These are phyloP conservation scores for Teleogryllus occipitalis DNA, from an alignment of 1,140 invertebrate species.

Conservation along the genomic window DNA sequence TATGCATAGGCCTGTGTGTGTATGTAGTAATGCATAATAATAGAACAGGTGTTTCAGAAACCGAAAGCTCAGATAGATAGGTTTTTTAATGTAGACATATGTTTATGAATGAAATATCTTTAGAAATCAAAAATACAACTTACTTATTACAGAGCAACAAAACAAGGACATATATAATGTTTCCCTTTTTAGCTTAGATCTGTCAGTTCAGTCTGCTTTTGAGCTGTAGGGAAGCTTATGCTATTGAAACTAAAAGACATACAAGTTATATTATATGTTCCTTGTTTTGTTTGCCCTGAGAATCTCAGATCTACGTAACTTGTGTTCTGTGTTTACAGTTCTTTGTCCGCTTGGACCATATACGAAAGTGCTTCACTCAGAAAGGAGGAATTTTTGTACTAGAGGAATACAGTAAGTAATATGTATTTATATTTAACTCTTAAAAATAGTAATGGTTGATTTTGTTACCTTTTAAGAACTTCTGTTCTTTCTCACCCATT, in stretches of 20 bases:
- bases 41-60: neutral
- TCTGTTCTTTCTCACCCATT: neutral
- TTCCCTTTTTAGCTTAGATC: neutral
- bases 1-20: neutral
- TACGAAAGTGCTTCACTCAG: conserved; percentile 98
- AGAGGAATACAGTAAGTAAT: conserved; percentile 94
- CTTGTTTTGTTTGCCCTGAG: conserved; percentile 14
- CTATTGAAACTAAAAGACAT: no score
- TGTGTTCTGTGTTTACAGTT: conserved; percentile 70
- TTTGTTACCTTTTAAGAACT: no score
- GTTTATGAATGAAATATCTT: no score
- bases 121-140: no score
- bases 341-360: conserved; percentile 97
- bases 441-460: no score
- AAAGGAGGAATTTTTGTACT: conserved; percentile 98
- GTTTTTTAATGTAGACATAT: no score
- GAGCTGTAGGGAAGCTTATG: no score
- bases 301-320: conserved; percentile 17
- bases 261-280: conserved; percentile 22
- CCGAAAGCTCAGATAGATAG: no score
- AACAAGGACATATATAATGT: neutral
- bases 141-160: neutral
- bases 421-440: conserved; percentile 12
- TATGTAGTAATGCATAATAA: neutral
- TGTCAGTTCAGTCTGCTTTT: no score